phyloP scores from a whole-genome alignment of 2,888 invertebrate species.

The Drosophila peninsularis region DNA sequence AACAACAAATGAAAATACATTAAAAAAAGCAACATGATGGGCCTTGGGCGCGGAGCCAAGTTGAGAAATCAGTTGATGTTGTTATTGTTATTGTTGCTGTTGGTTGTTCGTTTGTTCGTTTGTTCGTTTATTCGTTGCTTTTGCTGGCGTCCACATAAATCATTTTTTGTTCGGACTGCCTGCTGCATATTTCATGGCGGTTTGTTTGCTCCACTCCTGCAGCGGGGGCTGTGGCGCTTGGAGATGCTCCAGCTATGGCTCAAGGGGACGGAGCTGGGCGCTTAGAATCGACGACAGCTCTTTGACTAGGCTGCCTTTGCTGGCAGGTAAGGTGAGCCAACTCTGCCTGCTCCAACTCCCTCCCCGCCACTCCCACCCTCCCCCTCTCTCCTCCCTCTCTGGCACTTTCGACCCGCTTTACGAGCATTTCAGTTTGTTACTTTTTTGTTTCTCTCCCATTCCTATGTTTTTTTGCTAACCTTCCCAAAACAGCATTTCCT shows the following conservation, averaged over 20 bases:
- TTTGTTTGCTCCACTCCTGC: slow-evolving; percentile 53
- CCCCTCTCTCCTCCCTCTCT: neutral
- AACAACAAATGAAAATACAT: slow-evolving; percentile 41
- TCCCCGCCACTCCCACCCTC: too few species aligned
- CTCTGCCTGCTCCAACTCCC: slow-evolving; percentile 20
- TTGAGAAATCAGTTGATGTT: slow-evolving; percentile 74
- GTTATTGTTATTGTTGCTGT: slow-evolving; percentile 60
- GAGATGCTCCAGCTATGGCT: slow-evolving; percentile 10
- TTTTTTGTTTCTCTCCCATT: slow-evolving; percentile 23
- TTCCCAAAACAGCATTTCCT: slow-evolving; percentile 39
- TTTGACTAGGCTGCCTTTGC: slow-evolving; percentile 70
- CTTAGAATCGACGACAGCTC: slow-evolving; percentile 78
- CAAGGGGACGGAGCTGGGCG: slow-evolving; percentile 46
- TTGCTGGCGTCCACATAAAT: slow-evolving; percentile 72
- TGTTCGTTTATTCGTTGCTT: slow-evolving; percentile 38
- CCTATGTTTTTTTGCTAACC: slow-evolving; percentile 44
- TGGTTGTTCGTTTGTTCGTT: slow-evolving; percentile 17
- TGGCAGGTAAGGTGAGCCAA: slow-evolving; percentile 75
- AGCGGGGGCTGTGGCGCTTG: neutral
- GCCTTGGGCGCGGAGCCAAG: slow-evolving; percentile 53
- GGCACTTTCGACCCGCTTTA: slow-evolving; percentile 25
- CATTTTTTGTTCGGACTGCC: slow-evolving; percentile 69
- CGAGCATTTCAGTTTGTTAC: slow-evolving; percentile 39
- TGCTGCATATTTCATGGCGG: slow-evolving; percentile 75
- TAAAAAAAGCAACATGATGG: neutral